A percentile compares a stretch with the other conserved stretches of the same genome.
Conservation (phyloP, 2,797 vertebrate species). For the Malurus leucopterus region DNA sequence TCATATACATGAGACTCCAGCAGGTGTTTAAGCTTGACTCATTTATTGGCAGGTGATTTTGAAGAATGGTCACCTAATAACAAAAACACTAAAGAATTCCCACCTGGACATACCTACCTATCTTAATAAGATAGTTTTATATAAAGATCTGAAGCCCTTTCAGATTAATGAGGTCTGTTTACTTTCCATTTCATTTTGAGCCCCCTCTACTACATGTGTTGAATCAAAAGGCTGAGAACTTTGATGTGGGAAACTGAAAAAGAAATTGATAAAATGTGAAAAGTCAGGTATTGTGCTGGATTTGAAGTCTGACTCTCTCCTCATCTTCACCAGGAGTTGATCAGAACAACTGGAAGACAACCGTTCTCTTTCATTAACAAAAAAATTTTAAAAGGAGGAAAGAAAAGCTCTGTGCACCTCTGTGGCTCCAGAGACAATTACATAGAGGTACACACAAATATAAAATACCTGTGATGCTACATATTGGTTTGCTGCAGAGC, state of each 20-base stretch:
- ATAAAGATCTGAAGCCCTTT: neutral
- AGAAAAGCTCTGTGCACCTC: neutral
- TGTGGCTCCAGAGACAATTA: constrained; percentile 7
- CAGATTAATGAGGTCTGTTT: neutral
- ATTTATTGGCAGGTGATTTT: neutral
- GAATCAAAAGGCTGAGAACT: neutral
- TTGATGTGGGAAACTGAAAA: neutral
- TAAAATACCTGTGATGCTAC: neutral
- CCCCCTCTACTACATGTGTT: neutral
- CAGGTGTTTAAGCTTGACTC: neutral
- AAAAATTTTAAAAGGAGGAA: neutral
- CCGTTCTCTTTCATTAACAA: neutral
- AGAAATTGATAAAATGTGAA: neutral
- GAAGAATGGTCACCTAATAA: neutral
- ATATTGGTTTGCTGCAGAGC: neutral
- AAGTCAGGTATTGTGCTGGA: neutral
- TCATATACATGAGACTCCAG: neutral
- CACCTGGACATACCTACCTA: neutral
- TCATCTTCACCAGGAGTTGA: neutral
- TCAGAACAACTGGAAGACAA: neutral
- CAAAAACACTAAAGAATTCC: neutral
- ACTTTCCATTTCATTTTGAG: constrained; percentile 3
- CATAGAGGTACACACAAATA: neutral
- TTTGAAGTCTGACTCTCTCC: neutral
- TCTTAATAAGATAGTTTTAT: neutral